phyloP scores from a whole-genome alignment of 2,113 vertebrate species.

The Calidris pygmaea region DNA sequence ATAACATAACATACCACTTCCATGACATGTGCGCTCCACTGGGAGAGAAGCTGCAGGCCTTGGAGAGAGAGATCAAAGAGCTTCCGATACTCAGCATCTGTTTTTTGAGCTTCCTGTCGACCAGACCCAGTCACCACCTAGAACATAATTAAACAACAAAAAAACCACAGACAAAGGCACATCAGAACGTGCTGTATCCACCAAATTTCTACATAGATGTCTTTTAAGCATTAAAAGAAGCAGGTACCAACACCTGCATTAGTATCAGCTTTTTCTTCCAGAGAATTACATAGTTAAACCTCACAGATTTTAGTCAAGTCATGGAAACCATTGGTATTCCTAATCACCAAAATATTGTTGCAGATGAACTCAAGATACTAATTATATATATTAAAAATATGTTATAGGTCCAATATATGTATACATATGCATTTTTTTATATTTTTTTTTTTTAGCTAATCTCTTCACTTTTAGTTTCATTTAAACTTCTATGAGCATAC shows the following conservation, averaged over 20 bases:
- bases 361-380: neutral
- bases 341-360: neutral
- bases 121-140: constrained; percentile 98
- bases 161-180: no score
- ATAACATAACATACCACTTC: constrained; percentile 93
- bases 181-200: neutral
- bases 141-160: neutral
- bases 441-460: neutral
- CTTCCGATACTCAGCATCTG: constrained; percentile 91
- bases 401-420: neutral
- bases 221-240: neutral
- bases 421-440: neutral
- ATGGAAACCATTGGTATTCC: neutral
- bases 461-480: neutral
- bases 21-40: constrained; percentile 99
- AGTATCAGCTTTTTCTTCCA: neutral
- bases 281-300: neutral
- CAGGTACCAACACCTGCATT: neutral
- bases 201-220: neutral
- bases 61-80: constrained; percentile 94
- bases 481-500: neutral
- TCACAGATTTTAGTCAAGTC: neutral
- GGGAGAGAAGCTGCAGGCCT: constrained; percentile 94
- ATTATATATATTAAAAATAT: neutral
- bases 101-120: constrained; percentile 94